Base-by-base conservation (phyloP, 2,113 vertebrate genomes). In the Sphyrna mokarran region DNA sequence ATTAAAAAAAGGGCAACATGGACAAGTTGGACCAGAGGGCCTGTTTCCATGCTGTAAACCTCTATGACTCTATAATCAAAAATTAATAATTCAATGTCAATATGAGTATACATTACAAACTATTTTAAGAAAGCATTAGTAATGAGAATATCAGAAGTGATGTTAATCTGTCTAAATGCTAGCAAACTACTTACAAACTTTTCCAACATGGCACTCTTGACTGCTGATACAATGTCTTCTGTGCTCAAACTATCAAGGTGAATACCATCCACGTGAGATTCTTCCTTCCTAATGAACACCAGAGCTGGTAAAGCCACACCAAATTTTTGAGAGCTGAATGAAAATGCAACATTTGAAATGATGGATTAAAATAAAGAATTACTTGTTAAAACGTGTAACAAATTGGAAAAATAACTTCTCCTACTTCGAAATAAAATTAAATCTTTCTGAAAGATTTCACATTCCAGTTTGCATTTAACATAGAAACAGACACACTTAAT, bases 171-270 rank as follows among this genome's bases (percentile, higher is more conserved):
- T 66, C 66, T n/a, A 93, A 37, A 93, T 37, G 61, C 18, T 37
- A 68, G n/a, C 33, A 66, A 69, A 96, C 96, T 86, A 97, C 97
- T 98, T 97, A 99, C 99, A 97, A 99, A 98, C 13, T 96, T 29
- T 37, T 98, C 98, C 96, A 98, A 97, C 95, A 97, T 96, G 0
- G 97, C 96, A 0, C 96, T 68, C 96, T 96, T 97, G 94, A 99
- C 97, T 80, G 96, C 96, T 93, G 96, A 96, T 95, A 98, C 96
- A 94, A 99, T 96, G 58, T 98, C 97, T 40, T 97, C 96, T 0
- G 68, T 1, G 0, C 95, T 97, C 37, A 96, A 95, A 0, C 97
- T 95, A 18, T 97, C 95, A 72, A 99, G 96, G 0, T 96, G 0
- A 1, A 98, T 86, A 90, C 97, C 96, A 85, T 96, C 96, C 96